Conservation (phyloP, 2,113 vertebrate species). For the Hippocampus guttulatus region DNA sequence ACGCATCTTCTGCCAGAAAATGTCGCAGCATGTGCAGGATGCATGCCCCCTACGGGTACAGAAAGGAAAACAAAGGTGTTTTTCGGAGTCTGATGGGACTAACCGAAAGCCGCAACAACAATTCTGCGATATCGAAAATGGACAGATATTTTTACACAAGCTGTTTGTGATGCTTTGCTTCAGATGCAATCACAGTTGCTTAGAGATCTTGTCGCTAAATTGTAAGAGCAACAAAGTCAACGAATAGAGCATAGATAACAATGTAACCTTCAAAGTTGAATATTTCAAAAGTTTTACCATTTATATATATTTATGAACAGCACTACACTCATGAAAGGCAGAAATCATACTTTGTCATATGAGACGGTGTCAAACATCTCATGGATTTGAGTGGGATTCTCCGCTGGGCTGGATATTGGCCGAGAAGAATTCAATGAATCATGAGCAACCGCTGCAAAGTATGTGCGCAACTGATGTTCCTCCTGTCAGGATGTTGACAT, state of each 20-base stretch:
- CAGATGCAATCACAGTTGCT: not conserved
- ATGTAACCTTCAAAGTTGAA: no score
- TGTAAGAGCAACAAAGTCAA: no score
- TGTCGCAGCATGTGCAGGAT: slow-evolving; percentile 76
- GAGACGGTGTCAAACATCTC: slow-evolving; percentile 79
- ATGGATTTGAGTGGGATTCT: slow-evolving; percentile 74
- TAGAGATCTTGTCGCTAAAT: no score
- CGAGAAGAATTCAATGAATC: slow-evolving; percentile 77
- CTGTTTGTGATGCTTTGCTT: not conserved
- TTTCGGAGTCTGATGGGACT: not conserved
- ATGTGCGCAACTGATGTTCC: slow-evolving; percentile 69
- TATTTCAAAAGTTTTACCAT: no score
- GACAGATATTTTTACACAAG: not conserved
- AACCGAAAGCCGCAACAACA: not conserved
- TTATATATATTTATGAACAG: no score
- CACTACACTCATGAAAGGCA: not conserved
- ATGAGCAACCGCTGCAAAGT: slow-evolving; percentile 67
- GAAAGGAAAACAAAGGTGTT: not conserved
- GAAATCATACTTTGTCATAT: slow-evolving; percentile 71
- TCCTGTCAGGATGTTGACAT: slow-evolving; percentile 56
- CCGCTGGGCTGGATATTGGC: slow-evolving; percentile 72
- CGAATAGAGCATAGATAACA: no score
- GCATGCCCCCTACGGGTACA: slow-evolving; percentile 68
- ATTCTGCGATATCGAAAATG: not conserved
- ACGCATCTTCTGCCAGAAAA: slow-evolving; percentile 73